Evolutionary conservation across 53 echinoderm and acorn worm genomes (phyloP), one percentile per base, ranked within the genome.

Genomic region (Astropecten irregularis): DNA sequence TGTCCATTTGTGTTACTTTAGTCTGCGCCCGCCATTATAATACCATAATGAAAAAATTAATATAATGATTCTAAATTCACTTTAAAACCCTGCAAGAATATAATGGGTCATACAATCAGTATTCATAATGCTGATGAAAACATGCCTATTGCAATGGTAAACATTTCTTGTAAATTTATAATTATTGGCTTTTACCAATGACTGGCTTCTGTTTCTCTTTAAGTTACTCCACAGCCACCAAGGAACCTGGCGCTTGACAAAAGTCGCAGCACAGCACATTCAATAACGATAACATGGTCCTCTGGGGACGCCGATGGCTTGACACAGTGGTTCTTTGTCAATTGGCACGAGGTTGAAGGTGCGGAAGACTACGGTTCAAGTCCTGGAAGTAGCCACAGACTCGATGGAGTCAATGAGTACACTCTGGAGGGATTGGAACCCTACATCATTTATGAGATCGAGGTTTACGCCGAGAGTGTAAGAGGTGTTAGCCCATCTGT

Each of bases 241-340:
- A 28, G 9, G 9, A 16, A 31, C 16, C 3, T 32, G 33, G 6
- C 61, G 9, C 9, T 61, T 9, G 33, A 61, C 32, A 16, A 61
- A 32, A 14, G 32, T 26, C 31, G 9, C 7, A 61, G 2, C 61
- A 61, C 61, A 20, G 61, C 33, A 1, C 2, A 61, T 29, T 61
- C 61, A 16, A 32, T 32, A 6, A 29, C 30, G 0, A 61, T 61
- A 13, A 61, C 61, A 26, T 61, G 61, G 61, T 5, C 5, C 61
- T 32, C 61, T 61, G 61, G 61, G 61, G 2, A 8, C 61, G 61
- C 28, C 9, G 61, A 8, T 16, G 61, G 61, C 3, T 2, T 3
- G 61, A 9, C 61, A 30, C 61, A 61, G 30, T 61, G 61, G 61
- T 61, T 61, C 18, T 31, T 11, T 32, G 61, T 61, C 61, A 61